phyloP scores from a whole-genome alignment of 2,888 invertebrate genomes.

The Caradrina clavipalpis region DNA sequence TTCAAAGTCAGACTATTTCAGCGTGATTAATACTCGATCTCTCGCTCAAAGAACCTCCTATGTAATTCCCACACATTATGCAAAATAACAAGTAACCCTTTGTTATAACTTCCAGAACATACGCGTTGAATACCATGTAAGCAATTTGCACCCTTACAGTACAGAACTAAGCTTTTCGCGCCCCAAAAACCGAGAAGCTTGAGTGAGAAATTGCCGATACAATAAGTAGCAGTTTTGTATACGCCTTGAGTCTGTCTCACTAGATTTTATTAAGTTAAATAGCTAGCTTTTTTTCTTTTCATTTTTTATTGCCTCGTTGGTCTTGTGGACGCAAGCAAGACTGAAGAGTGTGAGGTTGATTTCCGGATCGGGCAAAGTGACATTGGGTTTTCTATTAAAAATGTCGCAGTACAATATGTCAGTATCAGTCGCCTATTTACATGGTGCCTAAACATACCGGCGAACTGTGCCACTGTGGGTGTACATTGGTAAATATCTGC shows the following conservation, averaged over 20 bases:
- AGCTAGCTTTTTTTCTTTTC: too few species aligned
- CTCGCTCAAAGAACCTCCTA: background rate
- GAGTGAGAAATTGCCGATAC: background rate
- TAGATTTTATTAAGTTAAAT: background rate
- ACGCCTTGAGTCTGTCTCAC: background rate
- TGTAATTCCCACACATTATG: slow-evolving; percentile 40
- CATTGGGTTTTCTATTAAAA: too few species aligned
- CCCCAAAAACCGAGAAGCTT: slow-evolving; percentile 6
- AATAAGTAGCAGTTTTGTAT: background rate
- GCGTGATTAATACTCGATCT: slow-evolving; percentile 13
- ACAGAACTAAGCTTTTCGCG: slow-evolving; percentile 19
- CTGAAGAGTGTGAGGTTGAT: too few species aligned
- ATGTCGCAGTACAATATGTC: too few species aligned
- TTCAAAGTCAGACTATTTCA: background rate
- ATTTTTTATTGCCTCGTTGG: too few species aligned
- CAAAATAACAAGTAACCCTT: slow-evolving; percentile 39
- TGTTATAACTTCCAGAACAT: slow-evolving; percentile 39
- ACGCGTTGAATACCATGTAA: slow-evolving; percentile 33
- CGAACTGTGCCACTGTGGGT: too few species aligned
- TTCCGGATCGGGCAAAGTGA: too few species aligned
- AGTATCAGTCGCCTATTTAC: too few species aligned
- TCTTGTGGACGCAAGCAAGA: too few species aligned
- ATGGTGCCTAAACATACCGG: too few species aligned
- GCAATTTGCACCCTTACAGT: slow-evolving; percentile 36
- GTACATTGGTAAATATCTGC: too few species aligned